Evolutionary conservation across 2,888 invertebrate species (phyloP).

Genomic region (Orchesellides sinensis): DNA sequence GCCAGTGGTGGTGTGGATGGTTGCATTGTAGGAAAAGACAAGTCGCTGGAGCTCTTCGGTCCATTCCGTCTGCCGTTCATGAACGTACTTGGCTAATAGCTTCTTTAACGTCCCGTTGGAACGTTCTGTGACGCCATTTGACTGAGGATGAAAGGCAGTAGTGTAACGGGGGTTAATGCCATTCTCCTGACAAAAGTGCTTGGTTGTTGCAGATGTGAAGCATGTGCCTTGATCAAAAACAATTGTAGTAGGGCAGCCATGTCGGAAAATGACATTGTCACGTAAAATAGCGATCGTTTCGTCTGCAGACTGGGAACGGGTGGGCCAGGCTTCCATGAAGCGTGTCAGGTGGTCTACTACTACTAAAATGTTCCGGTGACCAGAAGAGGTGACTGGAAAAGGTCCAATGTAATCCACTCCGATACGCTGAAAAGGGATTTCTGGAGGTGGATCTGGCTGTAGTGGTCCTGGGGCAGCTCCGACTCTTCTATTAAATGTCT

Average conservation of each 20-base stretch:
- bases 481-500: constrained; percentile 44
- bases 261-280: background rate
- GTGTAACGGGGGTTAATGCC: background rate
- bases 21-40: background rate
- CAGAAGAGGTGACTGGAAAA: constrained; percentile 42
- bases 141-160: background rate
- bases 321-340: constrained; percentile 63
- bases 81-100: background rate
- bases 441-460: constrained; percentile 17
- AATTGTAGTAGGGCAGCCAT: background rate
- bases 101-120: background rate
- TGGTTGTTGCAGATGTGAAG: background rate
- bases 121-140: background rate
- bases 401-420: constrained; percentile 72
- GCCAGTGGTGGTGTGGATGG: background rate
- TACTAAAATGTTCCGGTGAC: constrained; percentile 67
- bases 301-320: background rate
- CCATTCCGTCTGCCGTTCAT: background rate
- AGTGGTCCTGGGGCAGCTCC: constrained; percentile 10
- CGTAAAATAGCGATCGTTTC: background rate
- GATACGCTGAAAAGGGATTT: constrained; percentile 70
- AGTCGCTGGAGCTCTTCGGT: background rate
- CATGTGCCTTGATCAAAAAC: background rate
- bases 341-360: constrained; percentile 70
- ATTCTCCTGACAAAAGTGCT: background rate